These are phyloP conservation scores for Aporophyla lueneburgensis DNA, from an alignment of 2,888 invertebrate species.

Conservation along the genomic window DNA sequence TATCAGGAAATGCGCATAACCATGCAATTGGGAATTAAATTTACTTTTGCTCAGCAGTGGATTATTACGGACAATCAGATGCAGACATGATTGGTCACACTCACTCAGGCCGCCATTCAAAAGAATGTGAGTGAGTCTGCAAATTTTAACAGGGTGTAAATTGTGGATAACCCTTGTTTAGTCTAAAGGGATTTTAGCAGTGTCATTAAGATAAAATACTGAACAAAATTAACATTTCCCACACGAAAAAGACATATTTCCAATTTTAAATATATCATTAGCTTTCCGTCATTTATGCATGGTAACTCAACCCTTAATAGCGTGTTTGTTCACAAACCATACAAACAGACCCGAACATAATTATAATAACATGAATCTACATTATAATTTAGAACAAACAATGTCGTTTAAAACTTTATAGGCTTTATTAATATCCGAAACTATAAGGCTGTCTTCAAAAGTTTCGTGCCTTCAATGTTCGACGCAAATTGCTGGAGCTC, in stretches of 20 bases:
- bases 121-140: no score
- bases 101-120: no score
- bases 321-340: slow-evolving; percentile 10
- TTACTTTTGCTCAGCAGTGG: no score
- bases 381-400: slow-evolving; percentile 45
- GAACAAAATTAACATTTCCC: neutral
- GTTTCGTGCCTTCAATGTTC: slow-evolving; percentile 61
- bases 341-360: slow-evolving; percentile 9
- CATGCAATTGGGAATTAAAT: neutral
- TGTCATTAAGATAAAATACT: neutral
- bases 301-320: neutral
- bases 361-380: slow-evolving; percentile 19
- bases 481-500: slow-evolving; percentile 48
- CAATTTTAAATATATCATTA: neutral
- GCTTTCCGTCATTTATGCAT: no score
- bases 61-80: no score
- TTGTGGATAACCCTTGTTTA: neutral
- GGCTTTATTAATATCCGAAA: slow-evolving; percentile 58
- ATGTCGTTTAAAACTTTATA: slow-evolving; percentile 48
- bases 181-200: neutral
- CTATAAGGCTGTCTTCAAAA: slow-evolving; percentile 67
- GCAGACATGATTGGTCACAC: no score
- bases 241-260: no score
- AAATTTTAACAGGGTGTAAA: neutral
- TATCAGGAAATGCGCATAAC: no score